phyloP scores from a whole-genome alignment of 1,140 invertebrate species.

The Pseudomyrmex pallidus region DNA sequence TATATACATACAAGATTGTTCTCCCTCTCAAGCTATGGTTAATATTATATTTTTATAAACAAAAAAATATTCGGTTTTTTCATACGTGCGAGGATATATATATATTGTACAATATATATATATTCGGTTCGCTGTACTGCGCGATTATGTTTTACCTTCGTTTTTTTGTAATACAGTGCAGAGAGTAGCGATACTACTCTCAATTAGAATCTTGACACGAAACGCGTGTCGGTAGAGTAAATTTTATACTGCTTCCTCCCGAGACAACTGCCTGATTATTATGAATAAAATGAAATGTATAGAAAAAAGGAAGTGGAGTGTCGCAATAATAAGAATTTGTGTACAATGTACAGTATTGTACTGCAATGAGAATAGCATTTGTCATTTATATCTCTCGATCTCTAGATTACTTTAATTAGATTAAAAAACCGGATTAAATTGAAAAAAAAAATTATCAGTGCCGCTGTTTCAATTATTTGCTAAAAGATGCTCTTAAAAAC shows the following conservation, averaged over 20 bases:
- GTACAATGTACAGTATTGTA: slow-evolving; percentile 29
- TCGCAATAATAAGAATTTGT: slow-evolving; percentile 48
- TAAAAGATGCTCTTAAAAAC: slow-evolving; percentile 23
- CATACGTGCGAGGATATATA: slow-evolving; percentile 60
- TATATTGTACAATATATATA: too few species aligned
- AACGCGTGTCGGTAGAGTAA: background rate
- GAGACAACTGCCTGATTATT: slow-evolving; percentile 17
- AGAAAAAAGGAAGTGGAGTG: slow-evolving; percentile 19
- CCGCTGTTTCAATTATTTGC: slow-evolving; percentile 13
- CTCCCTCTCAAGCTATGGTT: slow-evolving; percentile 54
- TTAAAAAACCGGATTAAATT: slow-evolving; percentile 2
- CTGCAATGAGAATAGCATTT: slow-evolving; percentile 32
- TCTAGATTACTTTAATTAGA: slow-evolving; percentile 17
- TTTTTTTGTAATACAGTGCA: slow-evolving; percentile 56
- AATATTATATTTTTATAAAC: slow-evolving; percentile 80
- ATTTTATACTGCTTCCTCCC: background rate
- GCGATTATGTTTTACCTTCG: slow-evolving; percentile 15
- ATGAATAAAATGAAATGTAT: slow-evolving; percentile 45
- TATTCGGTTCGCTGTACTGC: slow-evolving; percentile 14
- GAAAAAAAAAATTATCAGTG: slow-evolving; percentile 1
- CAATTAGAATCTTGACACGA: background rate
- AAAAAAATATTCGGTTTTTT: slow-evolving; percentile 63
- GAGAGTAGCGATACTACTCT: background rate
- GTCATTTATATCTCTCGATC: slow-evolving; percentile 19
- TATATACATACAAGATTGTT: slow-evolving; percentile 64